Evolutionary conservation across 2,113 vertebrate genomes (phyloP).

Genomic region (Misgurnus anguillicaudatus): DNA sequence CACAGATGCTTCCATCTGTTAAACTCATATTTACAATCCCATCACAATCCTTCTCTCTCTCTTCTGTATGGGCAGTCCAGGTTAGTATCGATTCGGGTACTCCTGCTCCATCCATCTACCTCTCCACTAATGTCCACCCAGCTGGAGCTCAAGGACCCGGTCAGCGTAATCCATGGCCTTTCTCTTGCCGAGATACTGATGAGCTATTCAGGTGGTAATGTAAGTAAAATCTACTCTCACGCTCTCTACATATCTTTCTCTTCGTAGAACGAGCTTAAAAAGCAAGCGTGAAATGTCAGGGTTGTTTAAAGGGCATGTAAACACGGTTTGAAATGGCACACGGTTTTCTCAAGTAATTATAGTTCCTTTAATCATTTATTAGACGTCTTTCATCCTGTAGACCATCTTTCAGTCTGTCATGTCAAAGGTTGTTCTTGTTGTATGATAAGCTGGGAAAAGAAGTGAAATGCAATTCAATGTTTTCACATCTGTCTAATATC

Average conservation of each 20-base stretch:
- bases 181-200: slow-evolving; percentile 20
- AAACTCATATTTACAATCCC: slow-evolving; percentile 25
- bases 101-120: slow-evolving; percentile 39
- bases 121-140: slow-evolving; percentile 21
- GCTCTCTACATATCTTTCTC: not conserved
- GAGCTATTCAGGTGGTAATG: slow-evolving; percentile 38
- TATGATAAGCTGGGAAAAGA: not conserved
- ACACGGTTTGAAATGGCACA: slow-evolving; percentile 11
- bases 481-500: not conserved
- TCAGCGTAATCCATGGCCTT: slow-evolving; percentile 8
- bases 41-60: slow-evolving; percentile 5
- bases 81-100: slow-evolving; percentile 43
- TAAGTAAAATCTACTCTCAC: slow-evolving; percentile 22
- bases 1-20: slow-evolving; percentile 49
- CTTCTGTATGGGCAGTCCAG: slow-evolving; percentile 27
- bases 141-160: slow-evolving; percentile 31
- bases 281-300: slow-evolving; percentile 22
- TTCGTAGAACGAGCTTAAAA: not conserved
- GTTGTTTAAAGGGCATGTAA: slow-evolving; percentile 24
- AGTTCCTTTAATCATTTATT: slow-evolving; percentile 15
- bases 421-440: not conserved
- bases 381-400: slow-evolving; percentile 1
- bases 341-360: not conserved
- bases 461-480: not conserved
- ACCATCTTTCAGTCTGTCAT: not conserved